Evolutionary conservation across 2,797 vertebrate species (phyloP), one percentile per base, ranked within the genome.

Genomic region (Potorous gilbertii): DNA sequence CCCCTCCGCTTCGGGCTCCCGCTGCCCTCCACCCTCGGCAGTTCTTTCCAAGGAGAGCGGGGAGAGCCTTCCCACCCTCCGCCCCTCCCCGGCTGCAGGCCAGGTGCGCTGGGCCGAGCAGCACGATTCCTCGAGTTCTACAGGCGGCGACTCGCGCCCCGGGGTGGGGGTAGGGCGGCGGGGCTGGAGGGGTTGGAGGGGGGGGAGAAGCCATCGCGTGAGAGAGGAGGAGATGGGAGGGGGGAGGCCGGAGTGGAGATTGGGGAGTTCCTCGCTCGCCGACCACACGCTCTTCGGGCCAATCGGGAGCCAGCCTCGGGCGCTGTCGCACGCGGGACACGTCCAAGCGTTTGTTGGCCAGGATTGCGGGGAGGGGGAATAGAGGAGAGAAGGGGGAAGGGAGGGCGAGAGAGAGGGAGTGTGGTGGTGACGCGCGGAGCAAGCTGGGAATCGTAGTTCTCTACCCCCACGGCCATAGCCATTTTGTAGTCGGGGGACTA

Each of bases 401-500:
- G 46, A 91, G 74, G 97, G 95, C 91, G 94, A 95, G 94, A 96
- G 96, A 95, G 96, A 92, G 93, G 93, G 16, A 46, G 74, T 24
- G 74, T 46, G 74, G 74, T 0, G 74, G 74, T 46, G 74, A 46
- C 74, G 94, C 52, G 93, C 93, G 29, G 62, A 59, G 98, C 97
- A 97, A 46, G 94, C 96, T 97, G 98, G 98, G 98, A 98, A 40
- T 1, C 96, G 98, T 98, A 98, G 98, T 98, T 98, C 89, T 1
- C 40, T 59, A 95, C 55, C 94, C 55, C 95, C 94, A 93, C 97
- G 96, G 89, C 95, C 96, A 96, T 98, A 98, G 98, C 98, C 98
- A 98, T 98, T 99, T 99, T 99, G 98, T 98, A 98, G 97, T 92
- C 97, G 97, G 94, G 98, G 96, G 96, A 98, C 98, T 98, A 98